phyloP scores from a whole-genome alignment of 53 echinoderm and acorn worm genomes.

The Mesocentrotus franciscanus region DNA sequence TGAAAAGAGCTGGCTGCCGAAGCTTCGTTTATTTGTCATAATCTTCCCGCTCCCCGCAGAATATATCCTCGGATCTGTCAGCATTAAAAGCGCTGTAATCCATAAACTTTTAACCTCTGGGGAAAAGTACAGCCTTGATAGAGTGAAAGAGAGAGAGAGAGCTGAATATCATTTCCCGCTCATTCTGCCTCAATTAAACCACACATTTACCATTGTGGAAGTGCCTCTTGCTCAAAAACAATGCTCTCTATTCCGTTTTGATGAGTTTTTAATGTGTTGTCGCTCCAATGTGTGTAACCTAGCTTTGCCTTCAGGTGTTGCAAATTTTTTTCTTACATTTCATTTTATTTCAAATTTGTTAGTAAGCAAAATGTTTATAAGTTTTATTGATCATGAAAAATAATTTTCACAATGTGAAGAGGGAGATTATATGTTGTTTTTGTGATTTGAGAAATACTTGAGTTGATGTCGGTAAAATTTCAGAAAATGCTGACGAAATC shows the following conservation, averaged over 20 bases:
- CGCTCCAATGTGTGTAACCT: neutral
- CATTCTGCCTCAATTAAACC: neutral
- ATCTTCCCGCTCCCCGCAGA: slow-evolving; percentile 29
- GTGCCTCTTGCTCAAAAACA: neutral
- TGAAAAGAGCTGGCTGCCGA: neutral
- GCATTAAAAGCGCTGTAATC: slow-evolving; percentile 39
- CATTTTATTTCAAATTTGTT: neutral
- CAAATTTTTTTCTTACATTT: neutral
- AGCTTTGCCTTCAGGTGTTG: neutral
- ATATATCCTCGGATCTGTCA: slow-evolving; percentile 21
- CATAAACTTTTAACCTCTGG: slow-evolving; percentile 48
- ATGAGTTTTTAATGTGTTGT: neutral
- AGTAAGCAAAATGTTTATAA: neutral
- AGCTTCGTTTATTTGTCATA: slow-evolving; percentile 3
- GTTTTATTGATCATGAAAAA: neutral
- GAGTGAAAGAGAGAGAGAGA: neutral
- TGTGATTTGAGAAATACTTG: neutral
- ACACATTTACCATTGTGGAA: neutral
- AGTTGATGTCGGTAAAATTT: neutral
- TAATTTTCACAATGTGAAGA: neutral
- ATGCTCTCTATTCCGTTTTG: neutral
- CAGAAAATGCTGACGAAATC: neutral
- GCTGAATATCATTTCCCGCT: neutral
- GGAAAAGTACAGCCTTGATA: neutral
- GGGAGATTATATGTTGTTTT: neutral